phyloP scores from a whole-genome alignment of 2,797 vertebrate species.

The Philypnodon macrostomus region DNA sequence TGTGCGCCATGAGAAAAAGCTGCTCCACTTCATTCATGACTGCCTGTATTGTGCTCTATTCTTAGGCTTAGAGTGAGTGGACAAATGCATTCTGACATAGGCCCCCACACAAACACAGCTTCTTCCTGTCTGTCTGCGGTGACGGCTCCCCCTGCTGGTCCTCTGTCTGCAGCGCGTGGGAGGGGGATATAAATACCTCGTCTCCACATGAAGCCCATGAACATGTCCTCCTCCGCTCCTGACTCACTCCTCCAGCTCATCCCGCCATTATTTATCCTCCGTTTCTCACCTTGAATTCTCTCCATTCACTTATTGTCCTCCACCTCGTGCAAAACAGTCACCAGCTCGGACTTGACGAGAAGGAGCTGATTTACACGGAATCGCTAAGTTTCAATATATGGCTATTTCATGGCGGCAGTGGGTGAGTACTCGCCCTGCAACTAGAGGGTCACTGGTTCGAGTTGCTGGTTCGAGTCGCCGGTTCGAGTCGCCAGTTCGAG shows the following conservation, averaged over 20 bases:
- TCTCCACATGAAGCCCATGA: constrained; percentile 34
- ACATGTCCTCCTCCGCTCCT: constrained; percentile 43
- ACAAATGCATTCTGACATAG: constrained; percentile 20
- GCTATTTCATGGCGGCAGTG: too few relatives aligned
- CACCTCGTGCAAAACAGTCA: neutral
- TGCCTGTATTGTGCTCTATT: neutral
- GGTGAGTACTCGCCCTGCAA: too few relatives aligned
- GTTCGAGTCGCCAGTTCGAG: too few relatives aligned
- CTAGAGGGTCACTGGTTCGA: too few relatives aligned
- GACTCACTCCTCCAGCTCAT: constrained; percentile 60
- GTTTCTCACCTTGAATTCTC: too few relatives aligned
- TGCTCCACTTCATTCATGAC: neutral
- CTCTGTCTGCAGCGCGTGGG: constrained; percentile 36
- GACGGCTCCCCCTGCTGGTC: constrained; percentile 36
- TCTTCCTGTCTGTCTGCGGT: constrained; percentile 16
- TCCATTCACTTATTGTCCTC: neutral
- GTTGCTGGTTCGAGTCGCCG: too few relatives aligned
- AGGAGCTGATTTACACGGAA: neutral
- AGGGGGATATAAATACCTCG: constrained; percentile 72
- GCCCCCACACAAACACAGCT: constrained; percentile 16
- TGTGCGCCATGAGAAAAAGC: too few relatives aligned
- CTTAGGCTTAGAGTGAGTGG: constrained; percentile 22
- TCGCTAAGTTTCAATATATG: constrained; percentile 16
- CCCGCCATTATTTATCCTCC: constrained; percentile 18
- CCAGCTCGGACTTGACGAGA: neutral